These are phyloP conservation scores for Morelia viridis DNA, from an alignment of 2,797 vertebrate species.

Conservation along the genomic window DNA sequence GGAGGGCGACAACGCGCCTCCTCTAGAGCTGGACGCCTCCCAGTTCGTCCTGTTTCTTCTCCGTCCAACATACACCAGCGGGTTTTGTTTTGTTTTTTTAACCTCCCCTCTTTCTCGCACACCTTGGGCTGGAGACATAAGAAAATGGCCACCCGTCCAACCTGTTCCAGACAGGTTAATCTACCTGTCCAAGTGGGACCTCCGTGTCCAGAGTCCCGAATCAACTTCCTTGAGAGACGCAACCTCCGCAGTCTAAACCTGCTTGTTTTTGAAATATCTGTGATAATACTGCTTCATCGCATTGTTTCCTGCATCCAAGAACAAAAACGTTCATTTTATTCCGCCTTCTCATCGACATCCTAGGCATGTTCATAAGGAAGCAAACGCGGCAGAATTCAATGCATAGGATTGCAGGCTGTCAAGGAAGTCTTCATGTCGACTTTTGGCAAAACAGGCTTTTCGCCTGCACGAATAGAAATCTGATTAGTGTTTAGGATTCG, in stretches of 20 bases:
- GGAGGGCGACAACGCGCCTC: neutral
- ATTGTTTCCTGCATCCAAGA: neutral
- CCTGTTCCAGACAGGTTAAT: conserved; percentile 31
- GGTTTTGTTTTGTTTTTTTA: neutral
- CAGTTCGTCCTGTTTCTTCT: neutral
- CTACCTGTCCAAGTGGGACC: conserved; percentile 5
- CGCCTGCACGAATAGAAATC: neutral
- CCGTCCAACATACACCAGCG: neutral
- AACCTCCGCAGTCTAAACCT: neutral
- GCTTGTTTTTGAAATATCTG: neutral
- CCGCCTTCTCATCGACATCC: no score
- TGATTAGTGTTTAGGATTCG: no score
- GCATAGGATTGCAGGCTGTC: neutral
- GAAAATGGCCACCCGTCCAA: neutral
- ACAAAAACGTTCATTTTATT: neutral
- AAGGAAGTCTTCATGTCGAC: neutral
- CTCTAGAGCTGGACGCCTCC: neutral
- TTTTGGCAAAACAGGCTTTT: neutral
- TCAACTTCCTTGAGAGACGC: neutral
- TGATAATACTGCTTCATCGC: neutral
- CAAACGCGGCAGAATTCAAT: neutral
- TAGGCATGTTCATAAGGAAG: neutral
- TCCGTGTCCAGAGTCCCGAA: neutral
- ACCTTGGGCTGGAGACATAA: neutral
- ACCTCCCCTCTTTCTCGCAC: neutral